phyloP scores from a whole-genome alignment of 2,797 vertebrate genomes.

The Choloepus didactylus region DNA sequence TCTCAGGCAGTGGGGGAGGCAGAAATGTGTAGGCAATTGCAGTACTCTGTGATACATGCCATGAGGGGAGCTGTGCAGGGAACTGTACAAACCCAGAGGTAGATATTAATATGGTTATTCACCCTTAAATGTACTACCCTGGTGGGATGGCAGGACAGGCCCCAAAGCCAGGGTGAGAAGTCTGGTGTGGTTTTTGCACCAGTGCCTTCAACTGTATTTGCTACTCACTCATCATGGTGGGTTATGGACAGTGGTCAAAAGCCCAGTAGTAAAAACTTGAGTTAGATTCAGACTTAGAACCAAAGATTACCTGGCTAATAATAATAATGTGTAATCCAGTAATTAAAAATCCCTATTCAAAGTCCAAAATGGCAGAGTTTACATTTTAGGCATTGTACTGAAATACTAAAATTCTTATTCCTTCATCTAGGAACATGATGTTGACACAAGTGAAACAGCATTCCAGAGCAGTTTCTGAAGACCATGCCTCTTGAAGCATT shows the following conservation, averaged over 20 bases:
- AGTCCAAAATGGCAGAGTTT: slow-evolving; percentile 33
- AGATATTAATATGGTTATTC: background rate
- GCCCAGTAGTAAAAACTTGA: slow-evolving; percentile 30
- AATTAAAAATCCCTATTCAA: slow-evolving; percentile 4
- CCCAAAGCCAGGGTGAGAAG: background rate
- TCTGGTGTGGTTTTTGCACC: background rate
- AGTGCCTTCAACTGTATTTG: background rate
- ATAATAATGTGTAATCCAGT: background rate
- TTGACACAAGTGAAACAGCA: slow-evolving; percentile 90
- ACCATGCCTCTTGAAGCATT: slow-evolving; percentile 4
- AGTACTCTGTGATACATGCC: background rate
- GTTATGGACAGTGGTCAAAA: background rate
- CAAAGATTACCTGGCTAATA: background rate
- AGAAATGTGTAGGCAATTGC: background rate
- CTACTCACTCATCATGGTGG: background rate
- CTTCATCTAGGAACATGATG: slow-evolving; percentile 91
- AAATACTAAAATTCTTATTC: slow-evolving; percentile 36
- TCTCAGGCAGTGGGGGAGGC: background rate
- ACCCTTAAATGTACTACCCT: background rate
- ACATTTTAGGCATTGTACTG: background rate
- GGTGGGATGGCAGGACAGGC: background rate
- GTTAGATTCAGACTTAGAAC: slow-evolving; percentile 23
- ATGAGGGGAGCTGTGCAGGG: background rate
- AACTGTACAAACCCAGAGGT: background rate
- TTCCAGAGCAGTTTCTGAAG: slow-evolving; percentile 87